Conservation (phyloP, 2,888 invertebrate genomes). For the Athalia rosae region DNA sequence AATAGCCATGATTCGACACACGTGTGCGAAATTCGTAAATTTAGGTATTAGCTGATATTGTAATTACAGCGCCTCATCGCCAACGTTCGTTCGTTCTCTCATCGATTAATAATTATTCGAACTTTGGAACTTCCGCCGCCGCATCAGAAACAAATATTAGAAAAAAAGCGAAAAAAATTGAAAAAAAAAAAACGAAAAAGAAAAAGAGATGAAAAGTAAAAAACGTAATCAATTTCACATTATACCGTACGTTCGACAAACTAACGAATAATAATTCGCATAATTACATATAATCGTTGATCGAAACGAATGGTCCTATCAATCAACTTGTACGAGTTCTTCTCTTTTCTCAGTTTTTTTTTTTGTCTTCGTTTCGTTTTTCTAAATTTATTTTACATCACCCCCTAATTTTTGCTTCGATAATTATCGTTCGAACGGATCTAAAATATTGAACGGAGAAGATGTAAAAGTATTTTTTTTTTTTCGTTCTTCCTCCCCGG, state of each 20-base stretch:
- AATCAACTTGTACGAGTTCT: constrained; percentile 9
- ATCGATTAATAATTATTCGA: no score
- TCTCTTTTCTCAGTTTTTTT: constrained; percentile 3
- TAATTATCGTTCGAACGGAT: no score
- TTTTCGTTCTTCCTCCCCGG: neutral
- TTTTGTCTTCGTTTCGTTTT: neutral
- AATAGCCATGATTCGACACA: constrained; percentile 42
- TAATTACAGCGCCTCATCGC: no score
- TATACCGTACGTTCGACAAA: neutral
- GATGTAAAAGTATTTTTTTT: neutral
- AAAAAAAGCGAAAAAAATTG: neutral
- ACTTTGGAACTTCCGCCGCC: no score
- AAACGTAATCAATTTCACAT: constrained; percentile 20
- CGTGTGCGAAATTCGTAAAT: constrained; percentile 5
- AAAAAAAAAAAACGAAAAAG: neutral
- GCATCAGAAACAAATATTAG: no score
- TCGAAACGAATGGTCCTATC: constrained; percentile 19
- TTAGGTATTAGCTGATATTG: no score
- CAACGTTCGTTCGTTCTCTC: no score
- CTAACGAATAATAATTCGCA: neutral
- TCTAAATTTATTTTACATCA: no score
- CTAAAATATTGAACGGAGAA: neutral
- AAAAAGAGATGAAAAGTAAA: neutral
- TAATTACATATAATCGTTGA: constrained; percentile 12
- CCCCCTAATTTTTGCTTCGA: no score